phyloP scores from a whole-genome alignment of 2,113 vertebrate species.

The Myxocyprinus asiaticus region DNA sequence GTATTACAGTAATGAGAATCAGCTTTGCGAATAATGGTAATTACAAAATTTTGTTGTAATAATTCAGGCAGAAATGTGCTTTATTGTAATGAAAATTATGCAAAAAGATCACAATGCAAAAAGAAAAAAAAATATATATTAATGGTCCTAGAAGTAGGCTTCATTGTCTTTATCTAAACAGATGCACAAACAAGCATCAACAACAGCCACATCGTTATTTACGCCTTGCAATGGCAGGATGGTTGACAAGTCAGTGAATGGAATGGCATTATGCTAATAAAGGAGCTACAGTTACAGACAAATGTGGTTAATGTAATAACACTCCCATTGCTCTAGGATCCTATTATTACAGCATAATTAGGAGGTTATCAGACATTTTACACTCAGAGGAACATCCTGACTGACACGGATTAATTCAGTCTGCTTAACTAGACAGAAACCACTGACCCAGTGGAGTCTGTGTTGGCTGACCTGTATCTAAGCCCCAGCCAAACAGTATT shows the following conservation, averaged over 20 bases:
- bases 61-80: too few species aligned
- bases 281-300: not conserved
- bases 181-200: not conserved
- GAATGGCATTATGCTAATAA: not conserved
- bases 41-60: too few species aligned
- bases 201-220: not conserved
- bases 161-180: too few species aligned
- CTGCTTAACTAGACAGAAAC: not conserved
- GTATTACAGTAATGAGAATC: too few species aligned
- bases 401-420: not conserved
- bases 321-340: not conserved
- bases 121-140: too few species aligned
- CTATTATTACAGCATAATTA: conserved; percentile 10
- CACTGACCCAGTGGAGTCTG: conserved; percentile 1
- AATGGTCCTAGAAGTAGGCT: too few species aligned
- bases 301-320: conserved; percentile 9
- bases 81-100: too few species aligned
- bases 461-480: not conserved
- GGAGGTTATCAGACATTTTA: conserved; percentile 5
- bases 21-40: too few species aligned
- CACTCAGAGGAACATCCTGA: conserved; percentile 2
- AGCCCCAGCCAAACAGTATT: not conserved
- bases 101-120: too few species aligned
- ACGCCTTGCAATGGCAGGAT: not conserved
- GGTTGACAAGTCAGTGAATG: not conserved